Evolutionary conservation across 2,888 invertebrate genomes (phyloP).

Genomic region (Caenorhabditis auriculariae): DNA sequence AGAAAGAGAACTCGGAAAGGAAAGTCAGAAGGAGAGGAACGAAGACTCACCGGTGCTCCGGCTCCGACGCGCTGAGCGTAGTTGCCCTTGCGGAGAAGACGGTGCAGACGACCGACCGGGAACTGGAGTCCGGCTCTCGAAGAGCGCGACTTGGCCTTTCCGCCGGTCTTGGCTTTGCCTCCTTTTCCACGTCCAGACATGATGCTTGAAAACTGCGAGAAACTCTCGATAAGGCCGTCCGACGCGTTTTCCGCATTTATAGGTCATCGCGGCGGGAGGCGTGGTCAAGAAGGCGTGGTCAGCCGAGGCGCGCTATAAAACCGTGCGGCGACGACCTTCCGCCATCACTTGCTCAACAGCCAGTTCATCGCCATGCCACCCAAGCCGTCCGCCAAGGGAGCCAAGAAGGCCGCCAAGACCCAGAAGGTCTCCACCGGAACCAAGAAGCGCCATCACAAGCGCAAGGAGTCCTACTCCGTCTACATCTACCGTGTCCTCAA

Average conservation of each 20-base stretch:
- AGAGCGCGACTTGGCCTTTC: slow-evolving; percentile 54
- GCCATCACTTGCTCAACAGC: no score
- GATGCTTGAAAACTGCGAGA: no score
- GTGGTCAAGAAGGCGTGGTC: no score
- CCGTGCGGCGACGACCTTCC: no score
- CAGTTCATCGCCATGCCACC: no score
- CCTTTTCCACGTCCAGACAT: slow-evolving; percentile 80
- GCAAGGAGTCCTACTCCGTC: slow-evolving; percentile 63
- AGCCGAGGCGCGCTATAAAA: no score
- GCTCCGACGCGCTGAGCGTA: slow-evolving; percentile 55
- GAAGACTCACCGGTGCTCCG: slow-evolving; percentile 53
- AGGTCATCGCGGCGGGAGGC: no score
- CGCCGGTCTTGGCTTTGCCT: slow-evolving; percentile 48
- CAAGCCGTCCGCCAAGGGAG: slow-evolving; percentile 60
- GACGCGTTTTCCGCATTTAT: no score
- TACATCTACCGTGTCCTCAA: slow-evolving; percentile 73
- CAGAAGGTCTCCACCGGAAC: slow-evolving; percentile 42
- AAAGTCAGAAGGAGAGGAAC: no score
- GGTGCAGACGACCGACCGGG: slow-evolving; percentile 59
- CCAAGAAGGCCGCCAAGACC: slow-evolving; percentile 60
- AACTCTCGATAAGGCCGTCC: no score
- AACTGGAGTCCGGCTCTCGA: slow-evolving; percentile 58
- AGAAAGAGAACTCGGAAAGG: no score
- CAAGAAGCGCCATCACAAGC: slow-evolving; percentile 60
- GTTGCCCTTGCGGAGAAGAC: slow-evolving; percentile 52